These are phyloP conservation scores for Clinocottus analis DNA, from an alignment of 2,113 vertebrate genomes.

Conservation along the genomic window DNA sequence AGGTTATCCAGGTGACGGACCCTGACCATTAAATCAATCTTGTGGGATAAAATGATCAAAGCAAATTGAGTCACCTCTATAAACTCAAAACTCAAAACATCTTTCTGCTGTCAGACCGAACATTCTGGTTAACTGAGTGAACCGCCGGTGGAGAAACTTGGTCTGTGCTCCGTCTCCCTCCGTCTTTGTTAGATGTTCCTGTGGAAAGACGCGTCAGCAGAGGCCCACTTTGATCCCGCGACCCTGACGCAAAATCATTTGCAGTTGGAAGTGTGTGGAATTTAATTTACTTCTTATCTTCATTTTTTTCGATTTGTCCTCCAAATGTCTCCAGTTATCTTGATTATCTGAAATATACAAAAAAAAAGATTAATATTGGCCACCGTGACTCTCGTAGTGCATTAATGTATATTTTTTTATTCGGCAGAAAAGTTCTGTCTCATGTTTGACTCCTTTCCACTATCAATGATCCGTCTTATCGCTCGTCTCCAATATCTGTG, in stretches of 20 bases:
- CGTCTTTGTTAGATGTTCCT: background rate
- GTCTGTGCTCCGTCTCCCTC: background rate
- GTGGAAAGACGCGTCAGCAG: background rate
- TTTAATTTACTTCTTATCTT: constrained; percentile 14
- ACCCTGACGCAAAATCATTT: constrained; percentile 16
- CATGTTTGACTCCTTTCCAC: background rate
- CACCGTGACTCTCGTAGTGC: background rate
- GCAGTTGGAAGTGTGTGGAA: background rate
- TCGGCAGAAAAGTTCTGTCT: background rate
- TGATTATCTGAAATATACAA: background rate
- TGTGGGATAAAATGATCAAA: background rate
- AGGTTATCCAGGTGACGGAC: background rate
- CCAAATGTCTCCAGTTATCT: background rate
- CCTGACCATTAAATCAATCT: background rate
- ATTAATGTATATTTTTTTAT: background rate
- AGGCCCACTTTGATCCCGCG: background rate
- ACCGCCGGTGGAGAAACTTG: background rate
- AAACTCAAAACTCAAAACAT: background rate
- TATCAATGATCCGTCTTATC: background rate
- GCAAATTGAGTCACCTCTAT: background rate
- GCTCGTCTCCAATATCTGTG: background rate
- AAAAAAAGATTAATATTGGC: constrained; percentile 23
- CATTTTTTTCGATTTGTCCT: constrained; percentile 11
- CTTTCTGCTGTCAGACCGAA: background rate
- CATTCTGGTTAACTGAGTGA: background rate